Evolutionary conservation across 1,140 invertebrate genomes (phyloP), one percentile per base, ranked within the genome.

Genomic region (Drosophila murphyi): DNA sequence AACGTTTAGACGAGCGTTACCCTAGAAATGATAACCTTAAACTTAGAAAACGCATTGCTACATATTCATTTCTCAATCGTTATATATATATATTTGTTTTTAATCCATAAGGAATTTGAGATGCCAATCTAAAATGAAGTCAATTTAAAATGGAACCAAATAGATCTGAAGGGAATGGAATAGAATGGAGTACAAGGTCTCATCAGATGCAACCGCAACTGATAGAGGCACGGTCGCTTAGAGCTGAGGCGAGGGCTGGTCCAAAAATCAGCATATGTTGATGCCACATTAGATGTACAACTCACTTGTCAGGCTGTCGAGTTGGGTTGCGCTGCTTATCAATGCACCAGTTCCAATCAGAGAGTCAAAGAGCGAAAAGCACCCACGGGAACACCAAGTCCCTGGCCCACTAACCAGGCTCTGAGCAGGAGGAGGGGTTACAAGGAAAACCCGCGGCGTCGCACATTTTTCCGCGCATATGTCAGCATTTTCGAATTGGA

Each of bases 221-320:
- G 83, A 87, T 82, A 71, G 71, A 52, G 54, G 80, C 51, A 72
- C 72, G 59, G 71, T 47, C 54, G 59, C 8, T n/a, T 61, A 55
- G 50, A 32, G 28, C 28, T 37, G 52, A 20, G 34, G 20, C 10
- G 28, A 64, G 65, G 56, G 61, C 41, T 41, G 35, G 43, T 55
- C 55, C 74, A 72, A 59, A 89, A 88, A 39, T 34, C 78, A 92
- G 85, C 91, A 92, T 92, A 92, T 92, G 91, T 79, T 92, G 88
- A 91, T 92, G 91, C 91, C 91, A 92, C 90, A 92, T 92, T 92
- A 92, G 88, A 91, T 92, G 82, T 71, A 91, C 81, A 63, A 91
- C 88, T 91, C 86, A 91, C 90, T 91, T 91, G 90, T 91, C 90
- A 79, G 69, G 51, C 62, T 48, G 70, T 41, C 48, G 45, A 6